These are phyloP conservation scores for Ptyas mucosa DNA, from an alignment of 2,113 vertebrate genomes.

Conservation along the genomic window DNA sequence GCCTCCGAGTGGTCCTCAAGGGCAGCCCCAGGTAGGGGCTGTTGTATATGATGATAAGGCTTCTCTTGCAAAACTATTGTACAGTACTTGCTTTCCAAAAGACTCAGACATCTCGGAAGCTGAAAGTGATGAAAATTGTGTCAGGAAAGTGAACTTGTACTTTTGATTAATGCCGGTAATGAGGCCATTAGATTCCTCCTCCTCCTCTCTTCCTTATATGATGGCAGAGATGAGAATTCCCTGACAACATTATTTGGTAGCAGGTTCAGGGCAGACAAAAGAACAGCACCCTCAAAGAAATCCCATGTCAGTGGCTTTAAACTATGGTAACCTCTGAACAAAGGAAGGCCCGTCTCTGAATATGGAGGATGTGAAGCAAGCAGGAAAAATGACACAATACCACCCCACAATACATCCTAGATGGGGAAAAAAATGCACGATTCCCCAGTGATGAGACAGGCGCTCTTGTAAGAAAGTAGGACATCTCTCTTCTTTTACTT, in stretches of 20 bases:
- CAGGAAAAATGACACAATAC: neutral
- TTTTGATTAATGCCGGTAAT: neutral
- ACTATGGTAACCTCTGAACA: neutral
- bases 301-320: neutral
- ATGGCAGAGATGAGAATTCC: neutral
- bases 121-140: neutral
- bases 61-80: neutral
- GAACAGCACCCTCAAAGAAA: neutral
- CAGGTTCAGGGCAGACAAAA: neutral
- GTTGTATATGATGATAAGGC: no score
- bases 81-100: neutral
- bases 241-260: neutral
- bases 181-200: neutral
- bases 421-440: no score
- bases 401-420: neutral
- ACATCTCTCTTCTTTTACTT: neutral
- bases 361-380: neutral
- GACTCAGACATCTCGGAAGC: neutral
- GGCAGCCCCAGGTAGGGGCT: no score
- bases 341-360: neutral
- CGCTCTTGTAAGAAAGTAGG: no score
- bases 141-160: neutral
- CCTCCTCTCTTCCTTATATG: neutral
- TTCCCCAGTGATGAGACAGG: neutral
- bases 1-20: no score